A percentile compares a stretch with the other conserved stretches of the same genome.
Evolutionary conservation across 2,888 invertebrate genomes (phyloP).

Genomic region (Microplitis manilae): DNA sequence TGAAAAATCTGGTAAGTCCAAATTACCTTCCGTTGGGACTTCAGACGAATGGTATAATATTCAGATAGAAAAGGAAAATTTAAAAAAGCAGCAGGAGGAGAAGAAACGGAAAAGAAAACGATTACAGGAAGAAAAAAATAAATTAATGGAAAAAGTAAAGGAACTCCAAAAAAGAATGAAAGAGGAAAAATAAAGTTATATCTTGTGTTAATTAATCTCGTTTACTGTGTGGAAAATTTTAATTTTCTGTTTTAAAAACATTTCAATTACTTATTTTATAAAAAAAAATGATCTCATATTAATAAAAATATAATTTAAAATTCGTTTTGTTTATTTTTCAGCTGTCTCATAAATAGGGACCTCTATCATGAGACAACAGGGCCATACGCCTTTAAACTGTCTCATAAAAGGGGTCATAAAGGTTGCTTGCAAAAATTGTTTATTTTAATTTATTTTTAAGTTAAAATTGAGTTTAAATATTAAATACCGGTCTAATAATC

Average conservation of each 20-base stretch:
- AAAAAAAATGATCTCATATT: background rate
- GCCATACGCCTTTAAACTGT: too few species aligned
- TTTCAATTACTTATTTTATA: background rate
- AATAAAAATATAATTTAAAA: too few species aligned
- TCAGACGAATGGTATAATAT: background rate
- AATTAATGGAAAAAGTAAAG: background rate
- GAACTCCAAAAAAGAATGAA: background rate
- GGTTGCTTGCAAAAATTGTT: too few species aligned
- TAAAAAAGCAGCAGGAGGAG: background rate
- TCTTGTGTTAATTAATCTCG: too few species aligned
- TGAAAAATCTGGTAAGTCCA: background rate
- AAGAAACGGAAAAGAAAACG: background rate
- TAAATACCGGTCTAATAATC: too few species aligned
- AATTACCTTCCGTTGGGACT: conserved; percentile 10
- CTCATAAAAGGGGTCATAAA: too few species aligned
- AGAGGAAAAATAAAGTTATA: background rate
- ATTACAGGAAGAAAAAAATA: conserved; percentile 11
- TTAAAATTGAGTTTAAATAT: too few species aligned
- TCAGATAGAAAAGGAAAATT: background rate
- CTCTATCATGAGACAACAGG: too few species aligned
- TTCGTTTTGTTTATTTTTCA: too few species aligned
- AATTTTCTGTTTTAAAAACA: background rate
- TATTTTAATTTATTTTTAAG: too few species aligned
- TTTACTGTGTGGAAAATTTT: background rate
- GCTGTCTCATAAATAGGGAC: too few species aligned